Conservation (phyloP, 1,140 invertebrate genomes). For the Carcinoscorpius rotundicauda region DNA sequence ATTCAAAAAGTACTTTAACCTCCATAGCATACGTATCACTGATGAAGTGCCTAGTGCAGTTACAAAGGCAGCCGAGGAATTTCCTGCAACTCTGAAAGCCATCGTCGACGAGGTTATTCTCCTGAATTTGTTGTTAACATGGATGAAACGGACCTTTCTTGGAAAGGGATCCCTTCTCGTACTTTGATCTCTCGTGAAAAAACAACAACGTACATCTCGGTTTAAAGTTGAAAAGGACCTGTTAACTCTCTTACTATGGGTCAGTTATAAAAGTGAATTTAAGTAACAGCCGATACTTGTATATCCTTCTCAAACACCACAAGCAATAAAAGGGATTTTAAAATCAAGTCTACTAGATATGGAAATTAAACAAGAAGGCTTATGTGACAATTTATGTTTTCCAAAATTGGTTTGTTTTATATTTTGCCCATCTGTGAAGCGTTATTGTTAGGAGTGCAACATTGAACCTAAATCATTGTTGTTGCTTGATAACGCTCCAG, state of each 20-base stretch:
- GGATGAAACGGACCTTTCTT: constrained; percentile 35
- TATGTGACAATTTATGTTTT: constrained; percentile 33
- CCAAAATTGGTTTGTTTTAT: constrained; percentile 28
- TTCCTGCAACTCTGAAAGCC: constrained; percentile 25
- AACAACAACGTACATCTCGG: constrained; percentile 30
- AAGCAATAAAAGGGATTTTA: constrained; percentile 31
- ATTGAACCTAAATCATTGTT: constrained; percentile 16
- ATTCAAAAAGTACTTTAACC: neutral
- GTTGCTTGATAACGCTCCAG: constrained; percentile 19
- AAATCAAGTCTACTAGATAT: constrained; percentile 31
- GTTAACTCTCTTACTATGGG: constrained; percentile 33
- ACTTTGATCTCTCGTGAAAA: constrained; percentile 32
- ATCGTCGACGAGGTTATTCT: constrained; percentile 26
- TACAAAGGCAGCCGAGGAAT: constrained; percentile 12
- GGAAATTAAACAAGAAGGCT: constrained; percentile 32
- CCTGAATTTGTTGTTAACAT: constrained; percentile 33
- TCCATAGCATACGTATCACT: constrained; percentile 3
- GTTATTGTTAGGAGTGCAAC: constrained; percentile 14
- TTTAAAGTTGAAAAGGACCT: constrained; percentile 36
- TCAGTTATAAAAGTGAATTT: constrained; percentile 32
- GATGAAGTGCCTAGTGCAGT: constrained; percentile 4
- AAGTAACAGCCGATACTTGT: constrained; percentile 35
- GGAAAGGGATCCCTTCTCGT: constrained; percentile 36
- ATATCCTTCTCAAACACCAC: constrained; percentile 28
- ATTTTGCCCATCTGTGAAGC: constrained; percentile 8